Conservation (phyloP, 1,140 invertebrate species). For the Brachionus calyciflorus region DNA sequence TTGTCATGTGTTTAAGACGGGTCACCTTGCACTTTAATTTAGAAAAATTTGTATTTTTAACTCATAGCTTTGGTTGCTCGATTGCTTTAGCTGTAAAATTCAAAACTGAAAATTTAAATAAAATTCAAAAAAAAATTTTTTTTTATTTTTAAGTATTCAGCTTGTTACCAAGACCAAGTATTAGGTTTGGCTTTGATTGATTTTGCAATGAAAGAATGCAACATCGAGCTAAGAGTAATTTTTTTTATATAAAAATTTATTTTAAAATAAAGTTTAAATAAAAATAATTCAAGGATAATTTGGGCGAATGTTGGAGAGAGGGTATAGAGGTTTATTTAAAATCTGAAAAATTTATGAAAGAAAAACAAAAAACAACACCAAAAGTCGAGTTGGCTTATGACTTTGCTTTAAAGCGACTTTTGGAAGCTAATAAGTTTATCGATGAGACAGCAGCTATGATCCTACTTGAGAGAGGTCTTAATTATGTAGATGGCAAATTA, state of each 20-base stretch:
- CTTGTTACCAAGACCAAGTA: conserved; percentile 27
- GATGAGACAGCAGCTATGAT: conserved; percentile 38
- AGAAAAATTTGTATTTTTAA: conserved; percentile 43
- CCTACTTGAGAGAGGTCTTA: conserved; percentile 16
- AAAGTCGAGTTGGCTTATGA: conserved; percentile 33
- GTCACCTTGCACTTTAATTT: conserved; percentile 24
- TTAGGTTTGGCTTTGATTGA: conserved; percentile 6
- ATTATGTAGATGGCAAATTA: not conserved
- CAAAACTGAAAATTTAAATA: not conserved
- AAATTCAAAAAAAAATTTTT: not conserved
- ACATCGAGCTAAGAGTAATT: conserved; percentile 24
- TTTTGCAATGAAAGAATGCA: conserved; percentile 46
- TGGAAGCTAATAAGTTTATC: conserved; percentile 40
- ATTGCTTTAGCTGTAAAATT: conserved; percentile 32
- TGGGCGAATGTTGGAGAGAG: conserved; percentile 44
- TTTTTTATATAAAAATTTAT: not conserved
- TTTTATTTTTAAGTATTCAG: conserved; percentile 25
- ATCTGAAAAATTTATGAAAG: conserved; percentile 8
- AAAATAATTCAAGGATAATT: conserved; percentile 6
- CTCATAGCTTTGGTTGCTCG: conserved; percentile 40
- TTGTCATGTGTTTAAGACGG: conserved; percentile 34
- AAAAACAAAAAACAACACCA: not conserved
- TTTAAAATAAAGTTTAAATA: not conserved
- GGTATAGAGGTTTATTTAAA: conserved; percentile 45
- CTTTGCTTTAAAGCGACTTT: conserved; percentile 4